Evolutionary conservation across 2,113 vertebrate species (phyloP).

Genomic region (Opisthocomus hoazin): DNA sequence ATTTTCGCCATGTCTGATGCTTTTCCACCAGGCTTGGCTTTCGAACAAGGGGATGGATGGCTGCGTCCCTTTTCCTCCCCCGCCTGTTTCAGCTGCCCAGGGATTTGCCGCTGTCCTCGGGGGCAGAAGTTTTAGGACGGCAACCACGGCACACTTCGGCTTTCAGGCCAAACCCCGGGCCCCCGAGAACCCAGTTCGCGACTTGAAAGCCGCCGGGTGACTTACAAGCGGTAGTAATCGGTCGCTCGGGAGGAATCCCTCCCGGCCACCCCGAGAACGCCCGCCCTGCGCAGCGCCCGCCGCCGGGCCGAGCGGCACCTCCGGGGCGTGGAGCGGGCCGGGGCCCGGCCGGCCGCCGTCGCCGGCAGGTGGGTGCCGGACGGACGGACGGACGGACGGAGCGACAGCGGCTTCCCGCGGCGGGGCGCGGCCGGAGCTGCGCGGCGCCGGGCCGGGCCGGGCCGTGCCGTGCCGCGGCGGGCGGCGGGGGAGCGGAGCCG

Average conservation of each 20-base stretch:
- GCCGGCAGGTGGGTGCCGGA: neutral
- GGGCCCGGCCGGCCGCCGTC: neutral
- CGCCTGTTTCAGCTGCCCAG: accelerated
- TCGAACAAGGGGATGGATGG: neutral
- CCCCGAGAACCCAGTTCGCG: neutral
- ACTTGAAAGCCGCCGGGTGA: neutral
- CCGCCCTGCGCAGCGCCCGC: neutral
- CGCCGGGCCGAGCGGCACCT: neutral
- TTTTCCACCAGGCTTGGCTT: neutral
- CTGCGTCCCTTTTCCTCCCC: neutral
- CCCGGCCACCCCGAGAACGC: neutral
- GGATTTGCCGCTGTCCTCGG: accelerated
- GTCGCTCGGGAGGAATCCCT: neutral
- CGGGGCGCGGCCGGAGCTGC: neutral
- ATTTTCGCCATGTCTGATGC: neutral
- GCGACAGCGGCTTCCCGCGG: neutral
- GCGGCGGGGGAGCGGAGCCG: neutral
- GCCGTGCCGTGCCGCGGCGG: neutral
- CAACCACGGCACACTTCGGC: too few relatives aligned
- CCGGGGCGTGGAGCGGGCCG: neutral
- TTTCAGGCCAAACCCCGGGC: neutral
- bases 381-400: neutral
- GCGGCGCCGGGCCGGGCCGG: neutral
- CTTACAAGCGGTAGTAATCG: neutral
- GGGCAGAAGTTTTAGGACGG: neutral